These are phyloP conservation scores for Serripes groenlandicus DNA, from an alignment of 2,888 invertebrate species.

Conservation along the genomic window DNA sequence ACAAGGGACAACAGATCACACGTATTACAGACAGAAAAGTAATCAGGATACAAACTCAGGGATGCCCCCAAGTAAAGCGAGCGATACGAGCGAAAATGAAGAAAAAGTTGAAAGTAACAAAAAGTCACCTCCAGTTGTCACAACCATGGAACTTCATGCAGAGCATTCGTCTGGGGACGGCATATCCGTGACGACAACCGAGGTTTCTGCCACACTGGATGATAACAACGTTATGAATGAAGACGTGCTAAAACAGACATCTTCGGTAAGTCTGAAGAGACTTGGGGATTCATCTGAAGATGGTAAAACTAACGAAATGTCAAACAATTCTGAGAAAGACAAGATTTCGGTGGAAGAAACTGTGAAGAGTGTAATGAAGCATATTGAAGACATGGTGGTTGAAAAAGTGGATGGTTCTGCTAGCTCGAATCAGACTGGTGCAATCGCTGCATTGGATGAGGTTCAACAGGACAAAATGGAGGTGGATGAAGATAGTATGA, in stretches of 20 bases:
- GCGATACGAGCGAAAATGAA: not conserved
- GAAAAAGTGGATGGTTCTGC: slow-evolving; percentile 14
- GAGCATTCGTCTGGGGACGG: slow-evolving; percentile 50
- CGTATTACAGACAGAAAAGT: slow-evolving; percentile 79
- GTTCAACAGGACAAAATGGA: slow-evolving; percentile 15
- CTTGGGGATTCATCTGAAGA: too few species aligned
- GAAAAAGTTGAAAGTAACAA: not conserved
- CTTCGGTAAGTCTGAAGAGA: not conserved
- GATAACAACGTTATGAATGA: not conserved
- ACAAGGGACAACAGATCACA: slow-evolving; percentile 78
- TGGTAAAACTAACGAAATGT: not conserved
- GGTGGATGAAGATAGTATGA: slow-evolving; percentile 7
- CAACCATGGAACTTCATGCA: slow-evolving; percentile 60
- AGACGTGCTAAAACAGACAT: not conserved
- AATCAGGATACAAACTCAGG: not conserved
- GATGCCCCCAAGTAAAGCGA: not conserved
- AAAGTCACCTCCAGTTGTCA: slow-evolving; percentile 18
- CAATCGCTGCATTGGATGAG: not conserved
- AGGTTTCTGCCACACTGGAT: not conserved
- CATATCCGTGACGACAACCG: slow-evolving; percentile 41
- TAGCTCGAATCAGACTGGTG: not conserved
- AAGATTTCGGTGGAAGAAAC: slow-evolving; percentile 16
- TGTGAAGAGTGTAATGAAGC: slow-evolving; percentile 30
- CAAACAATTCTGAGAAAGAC: not conserved
- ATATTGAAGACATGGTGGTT: slow-evolving; percentile 50